Conservation (phyloP, 2,797 vertebrate genomes). For the Muraenolepis orangiensis region DNA sequence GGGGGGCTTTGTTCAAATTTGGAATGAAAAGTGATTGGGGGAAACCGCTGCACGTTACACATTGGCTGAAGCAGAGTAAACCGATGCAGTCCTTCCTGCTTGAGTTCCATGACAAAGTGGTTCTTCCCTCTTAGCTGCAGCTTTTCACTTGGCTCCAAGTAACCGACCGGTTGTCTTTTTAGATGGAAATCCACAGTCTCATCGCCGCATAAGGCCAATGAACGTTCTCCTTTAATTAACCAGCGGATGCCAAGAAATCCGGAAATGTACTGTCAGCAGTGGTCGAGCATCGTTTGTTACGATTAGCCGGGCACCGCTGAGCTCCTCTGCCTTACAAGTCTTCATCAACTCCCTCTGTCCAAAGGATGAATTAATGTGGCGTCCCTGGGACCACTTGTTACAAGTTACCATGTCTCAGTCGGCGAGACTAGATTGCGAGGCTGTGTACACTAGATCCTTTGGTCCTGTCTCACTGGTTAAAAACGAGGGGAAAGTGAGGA, state of each 20-base stretch:
- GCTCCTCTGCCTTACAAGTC: constrained; percentile 4
- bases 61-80: background rate
- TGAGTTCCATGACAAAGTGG: background rate
- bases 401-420: background rate
- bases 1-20: background rate
- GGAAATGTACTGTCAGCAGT: constrained; percentile 23
- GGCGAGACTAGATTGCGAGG: background rate
- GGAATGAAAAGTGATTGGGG: background rate
- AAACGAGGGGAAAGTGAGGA: background rate
- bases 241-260: constrained; percentile 2
- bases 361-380: constrained; percentile 8
- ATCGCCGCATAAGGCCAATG: constrained; percentile 11
- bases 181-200: constrained; percentile 1
- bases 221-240: constrained; percentile 20
- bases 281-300: constrained; percentile 26
- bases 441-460: background rate
- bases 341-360: constrained; percentile 9
- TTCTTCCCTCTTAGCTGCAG: background rate
- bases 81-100: background rate
- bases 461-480: background rate
- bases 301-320: constrained; percentile 15
- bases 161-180: background rate
- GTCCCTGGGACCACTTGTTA: background rate
- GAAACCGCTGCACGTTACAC: background rate
- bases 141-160: background rate